Conservation (phyloP, 2,888 invertebrate genomes). For the Junonia oenone region DNA sequence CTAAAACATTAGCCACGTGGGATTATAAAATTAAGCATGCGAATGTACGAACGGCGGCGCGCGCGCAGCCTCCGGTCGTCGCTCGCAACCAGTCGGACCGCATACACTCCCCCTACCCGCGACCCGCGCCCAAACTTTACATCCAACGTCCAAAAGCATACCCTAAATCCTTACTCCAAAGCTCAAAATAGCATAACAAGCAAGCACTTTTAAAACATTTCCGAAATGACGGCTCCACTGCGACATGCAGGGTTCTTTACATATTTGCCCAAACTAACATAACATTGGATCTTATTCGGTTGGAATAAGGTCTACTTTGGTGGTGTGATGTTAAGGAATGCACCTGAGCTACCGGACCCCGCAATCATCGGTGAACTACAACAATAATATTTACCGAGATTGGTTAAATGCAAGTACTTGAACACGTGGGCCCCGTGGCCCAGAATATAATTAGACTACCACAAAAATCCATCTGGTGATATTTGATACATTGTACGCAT, state of each 20-base stretch:
- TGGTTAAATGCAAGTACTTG: constrained; percentile 43
- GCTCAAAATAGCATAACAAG: constrained; percentile 27
- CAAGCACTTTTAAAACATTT: constrained; percentile 37
- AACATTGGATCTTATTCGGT: constrained; percentile 48
- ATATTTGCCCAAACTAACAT: constrained; percentile 54
- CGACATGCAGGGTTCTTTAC: constrained; percentile 63
- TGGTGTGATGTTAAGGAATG: constrained; percentile 37
- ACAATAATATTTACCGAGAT: constrained; percentile 49
- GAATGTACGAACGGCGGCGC: constrained; percentile 45
- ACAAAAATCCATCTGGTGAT: neutral
- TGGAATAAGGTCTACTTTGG: constrained; percentile 45
- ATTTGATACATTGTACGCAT: neutral
- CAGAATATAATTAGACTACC: neutral
- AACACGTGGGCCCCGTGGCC: constrained; percentile 30
- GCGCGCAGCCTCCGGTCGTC: constrained; percentile 76
- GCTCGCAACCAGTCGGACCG: constrained; percentile 77
- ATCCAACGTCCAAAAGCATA: constrained; percentile 36
- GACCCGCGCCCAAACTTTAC: constrained; percentile 58
- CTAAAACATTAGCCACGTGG: constrained; percentile 32
- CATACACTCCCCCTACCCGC: constrained; percentile 52
- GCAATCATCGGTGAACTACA: constrained; percentile 40
- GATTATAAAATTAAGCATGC: constrained; percentile 30
- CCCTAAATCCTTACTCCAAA: constrained; percentile 34
- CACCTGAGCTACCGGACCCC: constrained; percentile 64
- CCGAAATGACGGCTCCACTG: constrained; percentile 29